Conservation (phyloP, 2,888 invertebrate species). For the Smittia sp. region DNA sequence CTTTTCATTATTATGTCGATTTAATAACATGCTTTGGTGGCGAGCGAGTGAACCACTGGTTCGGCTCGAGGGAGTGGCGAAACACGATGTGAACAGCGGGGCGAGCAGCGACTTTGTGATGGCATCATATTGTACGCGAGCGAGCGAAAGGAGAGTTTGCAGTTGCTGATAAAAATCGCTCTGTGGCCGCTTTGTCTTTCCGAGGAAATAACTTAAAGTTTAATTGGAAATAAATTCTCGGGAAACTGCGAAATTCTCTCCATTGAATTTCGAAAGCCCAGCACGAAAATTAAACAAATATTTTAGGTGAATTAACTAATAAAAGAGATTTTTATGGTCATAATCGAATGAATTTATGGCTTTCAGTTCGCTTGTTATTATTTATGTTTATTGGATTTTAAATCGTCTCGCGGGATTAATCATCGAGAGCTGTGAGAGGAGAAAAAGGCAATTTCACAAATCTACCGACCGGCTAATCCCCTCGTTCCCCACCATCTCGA, state of each 20-base stretch:
- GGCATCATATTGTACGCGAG: neutral
- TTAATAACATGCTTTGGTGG: constrained; percentile 14
- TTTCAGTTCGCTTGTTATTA: neutral
- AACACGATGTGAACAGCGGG: constrained; percentile 4
- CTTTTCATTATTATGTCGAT: constrained; percentile 4
- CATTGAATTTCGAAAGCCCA: too few relatives aligned
- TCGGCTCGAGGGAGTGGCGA: constrained; percentile 10
- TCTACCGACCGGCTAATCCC: neutral
- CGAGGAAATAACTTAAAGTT: neutral
- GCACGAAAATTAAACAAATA: neutral
- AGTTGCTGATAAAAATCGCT: neutral
- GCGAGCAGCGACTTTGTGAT: neutral
- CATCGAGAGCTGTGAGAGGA: neutral
- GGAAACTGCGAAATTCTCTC: too few relatives aligned
- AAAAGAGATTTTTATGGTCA: neutral
- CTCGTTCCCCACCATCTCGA: neutral
- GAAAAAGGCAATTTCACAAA: neutral
- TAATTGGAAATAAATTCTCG: neutral
- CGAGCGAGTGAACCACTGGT: neutral
- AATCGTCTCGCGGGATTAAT: constrained; percentile 6
- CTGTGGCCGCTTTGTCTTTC: neutral
- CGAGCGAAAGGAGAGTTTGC: neutral
- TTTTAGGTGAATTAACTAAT: neutral
- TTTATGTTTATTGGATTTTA: neutral
- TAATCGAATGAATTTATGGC: constrained; percentile 10